Conservation (phyloP, 2,113 vertebrate genomes). For the Malurus alboscapulatus region DNA sequence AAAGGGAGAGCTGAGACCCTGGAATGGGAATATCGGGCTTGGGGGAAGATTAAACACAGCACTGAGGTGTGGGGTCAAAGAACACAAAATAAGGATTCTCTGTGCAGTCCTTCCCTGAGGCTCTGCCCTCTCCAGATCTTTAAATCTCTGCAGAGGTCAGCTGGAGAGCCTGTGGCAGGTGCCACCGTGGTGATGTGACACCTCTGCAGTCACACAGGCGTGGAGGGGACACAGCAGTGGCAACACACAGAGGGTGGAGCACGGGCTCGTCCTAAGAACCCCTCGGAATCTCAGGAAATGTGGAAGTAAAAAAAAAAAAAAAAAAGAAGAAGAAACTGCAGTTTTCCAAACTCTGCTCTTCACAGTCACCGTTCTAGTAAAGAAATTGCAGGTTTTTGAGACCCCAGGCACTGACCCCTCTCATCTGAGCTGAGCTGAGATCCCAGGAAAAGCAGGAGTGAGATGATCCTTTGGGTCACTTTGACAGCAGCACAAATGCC, state of each 20-base stretch:
- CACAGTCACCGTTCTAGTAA: accelerated
- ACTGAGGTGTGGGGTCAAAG: not conserved
- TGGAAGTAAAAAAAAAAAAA: too few relatives aligned
- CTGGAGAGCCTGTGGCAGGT: not conserved
- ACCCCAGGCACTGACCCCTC: not conserved
- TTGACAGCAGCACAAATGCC: not conserved
- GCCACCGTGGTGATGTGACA: accelerated
- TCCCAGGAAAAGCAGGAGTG: not conserved
- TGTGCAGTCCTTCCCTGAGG: not conserved
- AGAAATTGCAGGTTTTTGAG: not conserved
- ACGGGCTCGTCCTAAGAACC: not conserved
- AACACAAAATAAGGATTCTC: not conserved
- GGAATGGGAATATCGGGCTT: not conserved
- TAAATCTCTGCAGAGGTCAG: not conserved
- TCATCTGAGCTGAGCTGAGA: not conserved
- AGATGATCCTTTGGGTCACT: accelerated
- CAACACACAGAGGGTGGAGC: not conserved
- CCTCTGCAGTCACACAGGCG: accelerated
- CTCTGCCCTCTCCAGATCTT: not conserved
- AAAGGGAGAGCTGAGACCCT: not conserved
- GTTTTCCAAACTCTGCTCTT: not conserved
- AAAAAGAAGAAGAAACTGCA: not conserved
- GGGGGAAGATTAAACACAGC: not conserved
- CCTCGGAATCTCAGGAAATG: not conserved
- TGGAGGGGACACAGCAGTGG: accelerated